A percentile compares a stretch with the other conserved stretches of the same genome.
These are phyloP conservation scores for Callocephalon fimbriatum DNA, from an alignment of 2,113 vertebrate genomes.

Conservation along the genomic window DNA sequence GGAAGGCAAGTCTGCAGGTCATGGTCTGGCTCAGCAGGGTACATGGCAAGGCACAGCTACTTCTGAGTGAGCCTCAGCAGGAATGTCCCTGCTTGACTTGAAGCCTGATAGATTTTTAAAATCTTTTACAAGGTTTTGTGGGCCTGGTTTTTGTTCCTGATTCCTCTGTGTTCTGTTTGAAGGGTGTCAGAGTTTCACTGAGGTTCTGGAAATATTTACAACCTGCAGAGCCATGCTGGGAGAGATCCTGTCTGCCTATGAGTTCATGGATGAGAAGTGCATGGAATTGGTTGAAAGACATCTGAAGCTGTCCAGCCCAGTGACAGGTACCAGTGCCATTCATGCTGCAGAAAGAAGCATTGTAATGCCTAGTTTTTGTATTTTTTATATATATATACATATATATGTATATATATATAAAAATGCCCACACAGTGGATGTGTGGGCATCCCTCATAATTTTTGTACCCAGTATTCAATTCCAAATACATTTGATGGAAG, in stretches of 20 bases:
- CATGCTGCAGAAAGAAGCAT: background rate
- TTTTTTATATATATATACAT: background rate
- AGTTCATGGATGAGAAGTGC: slow-evolving; percentile 92
- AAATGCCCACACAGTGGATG: background rate
- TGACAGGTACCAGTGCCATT: slow-evolving; percentile 79
- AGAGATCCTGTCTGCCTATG: slow-evolving; percentile 93
- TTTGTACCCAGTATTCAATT: background rate
- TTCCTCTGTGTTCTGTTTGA: background rate
- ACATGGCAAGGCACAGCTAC: background rate
- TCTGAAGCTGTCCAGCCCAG: slow-evolving; percentile 85
- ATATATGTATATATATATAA: no score
- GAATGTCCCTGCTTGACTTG: background rate
- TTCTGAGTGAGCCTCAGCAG: background rate
- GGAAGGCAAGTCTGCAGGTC: background rate
- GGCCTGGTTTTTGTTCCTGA: background rate
- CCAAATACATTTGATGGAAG: background rate
- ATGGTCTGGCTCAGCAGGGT: background rate
- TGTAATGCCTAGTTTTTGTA: background rate
- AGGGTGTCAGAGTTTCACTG: slow-evolving; percentile 89
- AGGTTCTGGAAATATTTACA: slow-evolving; percentile 88
- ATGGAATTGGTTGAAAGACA: slow-evolving; percentile 87
- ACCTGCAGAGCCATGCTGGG: slow-evolving; percentile 88
- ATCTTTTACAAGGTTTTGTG: background rate
- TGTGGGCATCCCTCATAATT: background rate
- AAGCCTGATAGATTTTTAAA: background rate